These are phyloP conservation scores for Virgularia gustaviana DNA, from an alignment of 92 coral and sea anemone species.

Conservation along the genomic window DNA sequence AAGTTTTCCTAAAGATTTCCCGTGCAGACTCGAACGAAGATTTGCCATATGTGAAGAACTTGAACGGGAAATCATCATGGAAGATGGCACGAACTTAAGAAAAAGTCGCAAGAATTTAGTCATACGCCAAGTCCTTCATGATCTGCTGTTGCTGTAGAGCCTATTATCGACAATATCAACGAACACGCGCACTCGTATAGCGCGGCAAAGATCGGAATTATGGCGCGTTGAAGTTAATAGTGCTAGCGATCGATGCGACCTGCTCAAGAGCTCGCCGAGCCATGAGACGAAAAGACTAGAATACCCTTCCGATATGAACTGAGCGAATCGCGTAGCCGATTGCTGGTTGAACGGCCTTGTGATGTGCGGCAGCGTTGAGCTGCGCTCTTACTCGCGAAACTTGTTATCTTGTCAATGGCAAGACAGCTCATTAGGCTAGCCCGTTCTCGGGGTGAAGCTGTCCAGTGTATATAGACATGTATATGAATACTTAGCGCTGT, in stretches of 20 bases:
- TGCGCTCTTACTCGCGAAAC: no score
- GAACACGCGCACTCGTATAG: neutral
- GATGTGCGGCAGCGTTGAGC: no score
- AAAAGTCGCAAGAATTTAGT: constrained; percentile 32
- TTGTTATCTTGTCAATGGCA: no score
- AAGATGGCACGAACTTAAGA: constrained; percentile 23
- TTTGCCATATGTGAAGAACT: constrained; percentile 36
- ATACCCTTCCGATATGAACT: no score
- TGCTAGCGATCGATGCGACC: neutral
- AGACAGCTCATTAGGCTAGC: no score
- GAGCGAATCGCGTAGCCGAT: neutral
- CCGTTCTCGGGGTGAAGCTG: no score
- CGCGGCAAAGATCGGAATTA: neutral
- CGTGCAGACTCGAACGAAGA: neutral
- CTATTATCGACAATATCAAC: neutral
- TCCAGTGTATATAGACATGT: no score
- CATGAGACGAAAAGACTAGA: no score
- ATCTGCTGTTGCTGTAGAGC: constrained; percentile 18
- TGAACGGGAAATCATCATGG: constrained; percentile 20
- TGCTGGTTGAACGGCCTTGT: no score
- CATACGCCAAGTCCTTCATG: constrained; percentile 35
- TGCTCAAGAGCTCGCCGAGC: no score
- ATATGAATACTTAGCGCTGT: no score
- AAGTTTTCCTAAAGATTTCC: neutral
- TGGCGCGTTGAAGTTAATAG: neutral